These are phyloP conservation scores for Alectura lathami DNA, from an alignment of 2,113 vertebrate species.

Conservation along the genomic window DNA sequence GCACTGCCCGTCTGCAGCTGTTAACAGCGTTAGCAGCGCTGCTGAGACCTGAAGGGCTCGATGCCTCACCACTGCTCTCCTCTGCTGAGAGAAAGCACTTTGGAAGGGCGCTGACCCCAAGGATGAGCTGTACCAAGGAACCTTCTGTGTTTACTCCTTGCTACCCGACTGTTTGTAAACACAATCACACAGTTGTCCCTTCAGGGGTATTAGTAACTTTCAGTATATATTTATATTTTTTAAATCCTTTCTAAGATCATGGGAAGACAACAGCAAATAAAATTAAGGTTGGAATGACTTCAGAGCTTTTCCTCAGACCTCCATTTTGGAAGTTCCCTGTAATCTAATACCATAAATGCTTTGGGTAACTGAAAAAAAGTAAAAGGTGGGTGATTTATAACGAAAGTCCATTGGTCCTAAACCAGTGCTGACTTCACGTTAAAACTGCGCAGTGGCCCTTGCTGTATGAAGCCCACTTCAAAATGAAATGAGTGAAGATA, in stretches of 20 bases:
- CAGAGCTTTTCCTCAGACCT: background rate
- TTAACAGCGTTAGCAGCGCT: background rate
- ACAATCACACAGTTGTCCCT: background rate
- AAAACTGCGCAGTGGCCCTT: background rate
- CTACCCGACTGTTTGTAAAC: background rate
- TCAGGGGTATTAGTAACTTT: background rate
- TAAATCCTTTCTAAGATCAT: background rate
- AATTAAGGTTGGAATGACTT: background rate
- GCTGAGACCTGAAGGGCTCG: background rate
- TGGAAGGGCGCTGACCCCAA: background rate
- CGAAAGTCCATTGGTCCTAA: background rate
- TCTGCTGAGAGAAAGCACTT: background rate
- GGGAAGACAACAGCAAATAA: background rate
- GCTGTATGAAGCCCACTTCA: background rate
- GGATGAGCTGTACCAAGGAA: background rate
- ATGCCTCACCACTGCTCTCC: background rate
- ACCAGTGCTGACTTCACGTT: background rate
- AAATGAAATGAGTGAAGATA: background rate
- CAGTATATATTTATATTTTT: background rate
- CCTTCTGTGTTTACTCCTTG: background rate
- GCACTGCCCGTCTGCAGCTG: background rate
- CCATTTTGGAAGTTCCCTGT: background rate
- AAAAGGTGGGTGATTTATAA: background rate
- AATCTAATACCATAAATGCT: background rate
- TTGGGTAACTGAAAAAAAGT: background rate